A percentile compares a stretch with the other conserved stretches of the same genome.
Evolutionary conservation across 1,140 invertebrate genomes (phyloP).

Genomic region (Drosophila sucinea): DNA sequence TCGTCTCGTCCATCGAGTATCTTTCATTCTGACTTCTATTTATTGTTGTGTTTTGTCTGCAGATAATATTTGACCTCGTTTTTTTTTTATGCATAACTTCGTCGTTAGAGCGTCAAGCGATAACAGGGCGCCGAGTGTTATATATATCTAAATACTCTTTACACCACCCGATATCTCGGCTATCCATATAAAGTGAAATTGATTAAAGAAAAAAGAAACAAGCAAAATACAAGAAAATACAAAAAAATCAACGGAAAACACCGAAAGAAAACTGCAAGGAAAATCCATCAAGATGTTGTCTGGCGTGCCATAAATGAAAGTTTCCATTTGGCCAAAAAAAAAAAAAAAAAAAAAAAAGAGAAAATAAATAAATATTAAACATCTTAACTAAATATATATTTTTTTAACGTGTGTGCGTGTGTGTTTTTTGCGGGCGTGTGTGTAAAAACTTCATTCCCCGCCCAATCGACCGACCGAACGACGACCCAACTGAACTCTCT

Average conservation of each 20-base stretch:
- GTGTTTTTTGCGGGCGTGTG: background rate
- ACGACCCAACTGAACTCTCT: background rate
- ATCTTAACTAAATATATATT: conserved; percentile 18
- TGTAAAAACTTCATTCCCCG: background rate
- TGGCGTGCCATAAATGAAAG: conserved; percentile 64
- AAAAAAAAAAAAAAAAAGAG: conserved; percentile 30
- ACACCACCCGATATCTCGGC: background rate
- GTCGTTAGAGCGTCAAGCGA: conserved; percentile 30
- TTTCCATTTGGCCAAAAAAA: conserved; percentile 23
- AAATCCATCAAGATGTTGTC: conserved; percentile 29
- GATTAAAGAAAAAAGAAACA: conserved; percentile 23
- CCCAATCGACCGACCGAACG: background rate
- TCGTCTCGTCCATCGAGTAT: conserved; percentile 6
- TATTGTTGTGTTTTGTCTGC: conserved; percentile 73
- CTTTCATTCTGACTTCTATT: conserved; percentile 29
- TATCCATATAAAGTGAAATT: conserved; percentile 8
- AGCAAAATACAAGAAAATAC: conserved; percentile 14
- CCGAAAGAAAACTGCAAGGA: conserved; percentile 27
- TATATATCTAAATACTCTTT: conserved; percentile 20
- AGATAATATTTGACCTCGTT: conserved; percentile 77
- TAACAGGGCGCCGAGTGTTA: conserved; percentile 24
- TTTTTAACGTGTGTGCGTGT: conserved; percentile 2
- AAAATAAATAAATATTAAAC: conserved; percentile 15
- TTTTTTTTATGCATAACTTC: conserved; percentile 42
- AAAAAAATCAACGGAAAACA: conserved; percentile 23